phyloP scores from a whole-genome alignment of 2,113 vertebrate species.

The Spea bombifrons region DNA sequence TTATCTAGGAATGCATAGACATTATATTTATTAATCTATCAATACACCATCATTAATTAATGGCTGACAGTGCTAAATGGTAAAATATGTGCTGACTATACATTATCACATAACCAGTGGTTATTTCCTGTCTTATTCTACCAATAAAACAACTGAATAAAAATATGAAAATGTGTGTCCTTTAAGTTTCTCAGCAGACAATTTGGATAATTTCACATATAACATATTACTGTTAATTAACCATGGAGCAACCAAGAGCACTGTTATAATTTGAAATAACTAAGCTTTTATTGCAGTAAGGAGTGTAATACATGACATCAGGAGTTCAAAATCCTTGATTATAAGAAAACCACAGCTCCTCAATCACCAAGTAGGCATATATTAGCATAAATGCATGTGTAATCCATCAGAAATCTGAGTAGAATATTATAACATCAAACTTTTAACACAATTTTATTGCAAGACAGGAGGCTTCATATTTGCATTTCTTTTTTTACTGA shows the following conservation, averaged over 20 bases:
- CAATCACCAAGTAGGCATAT: conserved; percentile 34
- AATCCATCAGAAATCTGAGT: conserved; percentile 19
- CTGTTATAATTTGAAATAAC: conserved; percentile 32
- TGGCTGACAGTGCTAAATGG: too few species aligned
- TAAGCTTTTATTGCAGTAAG: conserved; percentile 32
- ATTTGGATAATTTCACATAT: conserved; percentile 16
- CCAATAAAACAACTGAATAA: too few species aligned
- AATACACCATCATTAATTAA: too few species aligned
- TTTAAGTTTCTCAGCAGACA: neutral
- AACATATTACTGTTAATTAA: conserved; percentile 39
- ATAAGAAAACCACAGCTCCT: conserved; percentile 31
- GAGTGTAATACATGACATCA: conserved; percentile 35
- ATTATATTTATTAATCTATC: too few species aligned
- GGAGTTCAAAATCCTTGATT: conserved; percentile 38
- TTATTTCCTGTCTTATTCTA: too few species aligned
- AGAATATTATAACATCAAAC: neutral
- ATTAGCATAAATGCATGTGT: conserved; percentile 42
- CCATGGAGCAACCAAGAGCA: conserved; percentile 12
- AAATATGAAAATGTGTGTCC: neutral
- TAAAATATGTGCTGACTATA: too few species aligned
- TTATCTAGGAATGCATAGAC: too few species aligned
- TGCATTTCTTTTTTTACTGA: neutral
- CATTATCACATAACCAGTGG: too few species aligned
- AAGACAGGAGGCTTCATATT: neutral
- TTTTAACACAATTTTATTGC: conserved; percentile 1